Percentiles rank a stretch among this genome's conserved stretches.
These are phyloP conservation scores for Plodia interpunctella DNA, from an alignment of 1,140 invertebrate species.

Conservation along the genomic window DNA sequence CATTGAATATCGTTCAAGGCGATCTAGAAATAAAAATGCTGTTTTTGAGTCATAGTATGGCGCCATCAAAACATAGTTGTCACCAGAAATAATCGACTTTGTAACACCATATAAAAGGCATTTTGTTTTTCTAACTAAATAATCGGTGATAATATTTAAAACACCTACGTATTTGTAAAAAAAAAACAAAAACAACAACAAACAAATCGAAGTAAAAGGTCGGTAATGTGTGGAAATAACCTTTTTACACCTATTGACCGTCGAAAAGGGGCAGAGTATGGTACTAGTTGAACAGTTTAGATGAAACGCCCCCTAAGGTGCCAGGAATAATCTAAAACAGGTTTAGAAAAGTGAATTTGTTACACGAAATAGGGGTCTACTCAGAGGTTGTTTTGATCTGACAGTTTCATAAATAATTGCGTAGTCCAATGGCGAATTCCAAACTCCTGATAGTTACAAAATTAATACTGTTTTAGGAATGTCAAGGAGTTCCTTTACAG, in stretches of 20 bases:
- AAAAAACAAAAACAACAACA: background rate
- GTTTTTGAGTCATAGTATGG: too few relatives aligned
- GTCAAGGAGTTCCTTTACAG: too few relatives aligned
- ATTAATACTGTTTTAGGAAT: too few relatives aligned
- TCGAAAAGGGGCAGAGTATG: background rate
- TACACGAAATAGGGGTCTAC: background rate
- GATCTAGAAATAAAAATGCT: too few relatives aligned
- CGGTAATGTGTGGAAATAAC: background rate
- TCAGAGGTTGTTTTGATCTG: background rate
- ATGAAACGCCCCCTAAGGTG: background rate
- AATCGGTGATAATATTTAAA: background rate
- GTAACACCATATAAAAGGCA: too few relatives aligned
- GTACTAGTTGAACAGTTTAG: background rate
- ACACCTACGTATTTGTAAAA: background rate
- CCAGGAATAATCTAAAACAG: background rate
- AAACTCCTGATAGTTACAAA: too few relatives aligned
- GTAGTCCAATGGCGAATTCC: background rate
- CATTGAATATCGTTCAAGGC: too few relatives aligned
- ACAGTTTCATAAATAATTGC: background rate
- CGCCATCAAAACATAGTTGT: too few relatives aligned
- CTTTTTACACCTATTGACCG: background rate
- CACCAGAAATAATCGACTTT: too few relatives aligned
- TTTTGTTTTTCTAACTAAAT: background rate
- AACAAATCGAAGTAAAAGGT: slow-evolving; percentile 7
- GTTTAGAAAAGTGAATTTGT: background rate